Evolutionary conservation across 1,140 invertebrate species (phyloP), one percentile per base, ranked within the genome.

Genomic region (Bilobella aurantiaca): DNA sequence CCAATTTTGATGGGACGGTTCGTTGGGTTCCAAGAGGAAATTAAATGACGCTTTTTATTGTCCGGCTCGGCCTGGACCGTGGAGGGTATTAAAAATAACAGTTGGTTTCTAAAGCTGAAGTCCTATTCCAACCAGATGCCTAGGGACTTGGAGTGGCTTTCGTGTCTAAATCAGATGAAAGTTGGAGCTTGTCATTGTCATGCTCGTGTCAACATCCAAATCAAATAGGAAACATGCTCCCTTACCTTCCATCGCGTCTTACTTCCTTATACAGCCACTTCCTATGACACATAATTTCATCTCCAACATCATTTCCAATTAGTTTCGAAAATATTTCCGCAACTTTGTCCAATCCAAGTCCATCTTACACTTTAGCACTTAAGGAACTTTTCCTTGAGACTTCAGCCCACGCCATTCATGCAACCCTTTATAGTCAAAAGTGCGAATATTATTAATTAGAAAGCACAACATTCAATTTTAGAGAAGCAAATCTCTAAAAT

Each of bases 1-100:
- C 49, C 49, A 53, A 53, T 53, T 53, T 53, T 53, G 49, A 53
- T 53, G 49, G 25, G 49, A 53, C 49, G 49, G 8, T 53, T 53
- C 49, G 49, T 53, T 53, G 23, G 21, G 14, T 53, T 23, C 12
- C 5, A 23, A 53, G 49, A 53, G 49, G 49, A 53, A 53, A 53
- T 53, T 53, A 53, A 53, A 53, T 53, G 49, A 53, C 49, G 49
- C 14, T 53, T 53, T 42, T 53, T 53, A 53, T 53, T 53, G 49
- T 53, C 23, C 49, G 25, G 14, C 25, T 23, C 23, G 49, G 14
- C 49, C 8, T 42, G n/a, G 37, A n/a, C 8, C 8, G 37, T 8
- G n/a, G 8, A 23, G 49, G 49, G 49, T 53, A 53, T 53, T 53
- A 53, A 53, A 53, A 53, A 14, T 18, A 12, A 42, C 34, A 42